These are phyloP conservation scores for Drosophila gunungcola DNA, from an alignment of 1,140 invertebrate genomes.

Conservation along the genomic window DNA sequence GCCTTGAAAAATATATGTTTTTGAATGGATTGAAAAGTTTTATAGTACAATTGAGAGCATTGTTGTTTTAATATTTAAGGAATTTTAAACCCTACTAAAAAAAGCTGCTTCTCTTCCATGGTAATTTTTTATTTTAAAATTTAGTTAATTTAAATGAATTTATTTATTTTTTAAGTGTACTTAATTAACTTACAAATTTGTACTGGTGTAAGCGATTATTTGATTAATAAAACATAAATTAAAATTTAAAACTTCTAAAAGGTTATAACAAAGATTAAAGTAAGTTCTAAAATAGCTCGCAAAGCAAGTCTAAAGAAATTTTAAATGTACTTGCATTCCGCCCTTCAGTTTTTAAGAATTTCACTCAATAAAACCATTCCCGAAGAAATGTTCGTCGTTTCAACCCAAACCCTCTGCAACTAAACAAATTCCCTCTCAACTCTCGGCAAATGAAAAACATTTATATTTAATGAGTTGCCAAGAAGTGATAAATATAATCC, in stretches of 20 bases:
- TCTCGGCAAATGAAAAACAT: conserved; percentile 39
- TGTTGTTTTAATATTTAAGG: background rate
- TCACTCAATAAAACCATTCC: background rate
- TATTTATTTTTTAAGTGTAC: no score
- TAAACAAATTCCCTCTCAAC: conserved; percentile 28
- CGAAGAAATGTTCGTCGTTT: background rate
- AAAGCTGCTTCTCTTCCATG: no score
- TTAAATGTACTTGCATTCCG: conserved; percentile 5
- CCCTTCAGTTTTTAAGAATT: background rate
- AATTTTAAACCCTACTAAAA: background rate
- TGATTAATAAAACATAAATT: no score
- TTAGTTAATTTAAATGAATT: no score
- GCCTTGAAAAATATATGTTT: background rate
- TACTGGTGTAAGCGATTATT: no score
- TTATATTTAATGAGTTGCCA: conserved; percentile 49
- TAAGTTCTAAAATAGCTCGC: no score
- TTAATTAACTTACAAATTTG: no score
- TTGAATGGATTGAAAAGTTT: background rate
- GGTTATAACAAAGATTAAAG: no score
- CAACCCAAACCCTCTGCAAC: conserved; percentile 1
- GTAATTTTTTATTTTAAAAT: no score
- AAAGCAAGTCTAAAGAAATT: background rate
- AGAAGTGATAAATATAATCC: conserved; percentile 48
- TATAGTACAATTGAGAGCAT: background rate
- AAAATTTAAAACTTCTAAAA: no score